Conservation (phyloP, 1,140 invertebrate genomes). For the Sesamia nonagrioides region DNA sequence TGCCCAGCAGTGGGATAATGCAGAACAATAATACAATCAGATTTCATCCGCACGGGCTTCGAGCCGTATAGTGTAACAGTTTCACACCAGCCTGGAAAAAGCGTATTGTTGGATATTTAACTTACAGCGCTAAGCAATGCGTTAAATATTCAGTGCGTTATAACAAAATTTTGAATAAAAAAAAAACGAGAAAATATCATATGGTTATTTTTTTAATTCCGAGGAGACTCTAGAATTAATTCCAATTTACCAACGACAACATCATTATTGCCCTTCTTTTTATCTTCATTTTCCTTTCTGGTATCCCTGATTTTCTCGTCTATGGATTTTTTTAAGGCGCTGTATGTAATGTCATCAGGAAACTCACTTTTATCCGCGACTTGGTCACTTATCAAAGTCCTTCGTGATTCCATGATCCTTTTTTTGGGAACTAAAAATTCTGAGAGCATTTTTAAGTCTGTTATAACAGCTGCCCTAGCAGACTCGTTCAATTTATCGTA, state of each 20-base stretch:
- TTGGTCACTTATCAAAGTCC: neutral
- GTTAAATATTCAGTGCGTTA: no score
- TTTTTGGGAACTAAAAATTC: neutral
- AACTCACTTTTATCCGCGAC: no score
- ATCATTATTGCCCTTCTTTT: neutral
- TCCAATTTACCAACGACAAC: slow-evolving; percentile 8
- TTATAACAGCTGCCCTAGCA: neutral
- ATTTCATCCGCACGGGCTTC: no score
- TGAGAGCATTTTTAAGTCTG: neutral
- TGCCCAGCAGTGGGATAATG: no score
- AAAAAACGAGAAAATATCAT: no score
- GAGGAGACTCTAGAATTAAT: neutral
- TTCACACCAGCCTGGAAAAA: no score
- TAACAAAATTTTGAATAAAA: no score
- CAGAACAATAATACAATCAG: no score
- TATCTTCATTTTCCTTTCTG: neutral
- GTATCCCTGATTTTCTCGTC: neutral
- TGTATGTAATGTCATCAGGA: neutral
- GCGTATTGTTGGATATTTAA: no score
- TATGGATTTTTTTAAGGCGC: neutral
- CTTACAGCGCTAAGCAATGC: no score
- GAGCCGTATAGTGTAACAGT: no score
- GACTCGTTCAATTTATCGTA: neutral
- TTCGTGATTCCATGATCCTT: no score
- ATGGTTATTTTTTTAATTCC: neutral